These are phyloP conservation scores for Eupristina koningsbergeri DNA, from an alignment of 1,140 invertebrate genomes.

Conservation along the genomic window DNA sequence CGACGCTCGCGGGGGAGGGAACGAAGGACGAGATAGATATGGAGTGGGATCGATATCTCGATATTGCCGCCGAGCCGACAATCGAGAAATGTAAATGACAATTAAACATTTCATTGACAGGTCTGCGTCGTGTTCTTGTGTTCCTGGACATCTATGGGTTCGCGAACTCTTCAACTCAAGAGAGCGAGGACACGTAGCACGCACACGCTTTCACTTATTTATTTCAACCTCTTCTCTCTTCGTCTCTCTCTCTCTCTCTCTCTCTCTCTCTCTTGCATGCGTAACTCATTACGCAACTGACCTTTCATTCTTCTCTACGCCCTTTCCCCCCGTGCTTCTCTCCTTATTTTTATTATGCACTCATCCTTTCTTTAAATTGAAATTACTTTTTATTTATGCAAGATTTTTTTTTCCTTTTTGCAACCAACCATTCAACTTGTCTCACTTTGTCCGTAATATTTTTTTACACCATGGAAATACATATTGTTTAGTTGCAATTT, in stretches of 20 bases:
- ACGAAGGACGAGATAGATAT: too few relatives aligned
- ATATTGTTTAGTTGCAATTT: too few relatives aligned
- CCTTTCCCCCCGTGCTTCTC: background rate
- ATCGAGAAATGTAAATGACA: conserved; percentile 69
- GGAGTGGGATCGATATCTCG: conserved; percentile 62
- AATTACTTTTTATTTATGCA: background rate
- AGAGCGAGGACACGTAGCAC: too few relatives aligned
- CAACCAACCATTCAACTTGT: background rate
- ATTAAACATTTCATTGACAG: conserved; percentile 72
- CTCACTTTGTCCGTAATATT: background rate
- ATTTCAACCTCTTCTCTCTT: background rate
- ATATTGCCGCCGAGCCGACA: conserved; percentile 66
- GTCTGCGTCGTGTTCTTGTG: conserved; percentile 68
- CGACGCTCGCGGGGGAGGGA: too few relatives aligned
- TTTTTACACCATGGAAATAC: too few relatives aligned
- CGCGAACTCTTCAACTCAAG: background rate
- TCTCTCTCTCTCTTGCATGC: background rate
- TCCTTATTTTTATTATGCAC: too few relatives aligned
- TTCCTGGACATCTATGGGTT: conserved; percentile 54
- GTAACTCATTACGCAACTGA: background rate
- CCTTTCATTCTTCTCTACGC: background rate
- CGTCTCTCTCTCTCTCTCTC: too few relatives aligned
- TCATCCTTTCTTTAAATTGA: too few relatives aligned
- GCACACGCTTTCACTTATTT: too few relatives aligned
- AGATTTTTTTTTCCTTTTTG: background rate